These are phyloP conservation scores for Chloebia gouldiae DNA, from an alignment of 2,113 vertebrate species.

Conservation along the genomic window DNA sequence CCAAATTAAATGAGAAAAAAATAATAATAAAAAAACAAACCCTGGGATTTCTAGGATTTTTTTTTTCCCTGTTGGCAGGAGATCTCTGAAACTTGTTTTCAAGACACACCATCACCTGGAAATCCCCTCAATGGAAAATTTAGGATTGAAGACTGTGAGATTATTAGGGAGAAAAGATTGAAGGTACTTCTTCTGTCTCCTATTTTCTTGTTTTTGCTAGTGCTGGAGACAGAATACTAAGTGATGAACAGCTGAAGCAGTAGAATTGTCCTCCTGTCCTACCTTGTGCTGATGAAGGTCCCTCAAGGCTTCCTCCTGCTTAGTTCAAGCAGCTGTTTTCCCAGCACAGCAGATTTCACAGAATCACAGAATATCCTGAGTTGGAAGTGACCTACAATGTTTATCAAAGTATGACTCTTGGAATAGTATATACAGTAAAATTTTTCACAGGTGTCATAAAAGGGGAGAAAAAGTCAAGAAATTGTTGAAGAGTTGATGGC, in stretches of 20 bases:
- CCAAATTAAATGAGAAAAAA: neutral
- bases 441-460: neutral
- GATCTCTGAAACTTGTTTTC: neutral
- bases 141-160: neutral
- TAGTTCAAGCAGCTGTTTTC: neutral
- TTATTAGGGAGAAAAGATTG: neutral
- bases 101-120: neutral
- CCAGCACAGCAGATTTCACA: neutral
- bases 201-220: neutral
- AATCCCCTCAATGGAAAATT: neutral
- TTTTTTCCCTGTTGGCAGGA: neutral
- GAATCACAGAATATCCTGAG: neutral
- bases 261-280: neutral
- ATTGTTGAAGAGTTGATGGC: neutral
- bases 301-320: neutral
- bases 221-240: neutral
- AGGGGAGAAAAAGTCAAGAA: neutral
- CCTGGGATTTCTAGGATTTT: fast-evolving
- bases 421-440: neutral
- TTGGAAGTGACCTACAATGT: neutral
- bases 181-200: neutral
- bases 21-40: neutral
- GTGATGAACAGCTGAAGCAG: neutral
- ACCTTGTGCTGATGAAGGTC: neutral
- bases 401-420: neutral